Evolutionary conservation across 2,888 invertebrate genomes (phyloP).

Genomic region (Furcula furcula): DNA sequence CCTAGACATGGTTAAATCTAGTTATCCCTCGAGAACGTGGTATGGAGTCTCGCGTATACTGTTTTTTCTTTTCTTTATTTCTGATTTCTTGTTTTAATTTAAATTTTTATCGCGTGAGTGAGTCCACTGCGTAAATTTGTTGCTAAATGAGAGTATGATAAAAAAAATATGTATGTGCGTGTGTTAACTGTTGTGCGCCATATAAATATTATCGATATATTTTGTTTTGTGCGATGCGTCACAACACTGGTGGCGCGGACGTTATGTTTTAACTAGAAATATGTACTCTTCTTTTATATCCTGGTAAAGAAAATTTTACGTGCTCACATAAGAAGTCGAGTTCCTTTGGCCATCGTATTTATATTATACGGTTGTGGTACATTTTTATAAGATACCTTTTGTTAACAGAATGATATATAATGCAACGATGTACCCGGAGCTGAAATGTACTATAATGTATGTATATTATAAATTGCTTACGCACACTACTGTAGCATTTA

Average conservation of each 20-base stretch:
- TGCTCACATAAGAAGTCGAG: slow-evolving; percentile 31
- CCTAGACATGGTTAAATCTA: slow-evolving; percentile 19
- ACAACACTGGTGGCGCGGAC: slow-evolving; percentile 36
- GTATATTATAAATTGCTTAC: slow-evolving; percentile 35
- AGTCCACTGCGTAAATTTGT: slow-evolving; percentile 45
- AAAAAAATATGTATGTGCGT: slow-evolving; percentile 62
- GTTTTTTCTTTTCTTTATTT: slow-evolving; percentile 47
- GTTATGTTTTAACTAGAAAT: slow-evolving; percentile 33
- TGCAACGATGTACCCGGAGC: slow-evolving; percentile 26
- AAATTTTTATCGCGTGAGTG: slow-evolving; percentile 69
- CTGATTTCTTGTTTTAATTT: slow-evolving; percentile 58
- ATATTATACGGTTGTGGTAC: slow-evolving; percentile 33
- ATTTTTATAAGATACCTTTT: slow-evolving; percentile 25
- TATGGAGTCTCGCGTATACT: slow-evolving; percentile 39
- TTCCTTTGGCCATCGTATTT: slow-evolving; percentile 29
- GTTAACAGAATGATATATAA: slow-evolving; percentile 16
- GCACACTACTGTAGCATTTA: slow-evolving; percentile 47
- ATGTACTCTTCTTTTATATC: slow-evolving; percentile 25
- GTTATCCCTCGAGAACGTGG: slow-evolving; percentile 41
- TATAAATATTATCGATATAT: slow-evolving; percentile 53
- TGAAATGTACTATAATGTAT: slow-evolving; percentile 26
- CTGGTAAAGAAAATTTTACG: slow-evolving; percentile 33
- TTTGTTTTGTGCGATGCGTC: slow-evolving; percentile 40
- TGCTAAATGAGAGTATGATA: slow-evolving; percentile 58
- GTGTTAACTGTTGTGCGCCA: slow-evolving; percentile 76